Evolutionary conservation across 1,140 invertebrate species (phyloP), one percentile per base, ranked within the genome.

Genomic region (Diabrotica virgifera): DNA sequence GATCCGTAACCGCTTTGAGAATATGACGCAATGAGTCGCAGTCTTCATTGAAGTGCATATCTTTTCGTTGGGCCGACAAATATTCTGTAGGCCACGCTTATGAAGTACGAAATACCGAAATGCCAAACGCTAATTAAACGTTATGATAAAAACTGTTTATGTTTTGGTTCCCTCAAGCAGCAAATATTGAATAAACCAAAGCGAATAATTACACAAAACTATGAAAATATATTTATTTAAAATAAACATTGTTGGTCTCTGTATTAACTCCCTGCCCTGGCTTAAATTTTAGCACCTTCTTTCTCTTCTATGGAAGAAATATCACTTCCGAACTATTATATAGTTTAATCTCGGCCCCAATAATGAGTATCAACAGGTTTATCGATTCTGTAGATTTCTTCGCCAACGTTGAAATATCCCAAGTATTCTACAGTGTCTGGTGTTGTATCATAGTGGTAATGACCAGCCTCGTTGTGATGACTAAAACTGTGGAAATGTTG

Each of bases 401-500:
- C 84, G 35, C 88, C 93, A 14, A 93, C 71, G 73, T 88, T 89
- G 74, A 96, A 94, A 78, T 95, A 97, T 0, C 89, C 95, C 67
- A 92, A 80, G 79, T 96, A 98, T 76, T 93, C 88, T 2, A 90
- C 93, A 36, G 79, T 83, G 11, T 90, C 87, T 0, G 96, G 94
- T 14, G 93, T 94, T 6, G 90, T 93, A 80, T 98, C 96, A 76
- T 90, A 90, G 79, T 98, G 95, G 82, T 97, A 98, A 85, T 98
- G 96, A 5, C 96, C 96, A 65, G 92, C 96, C 82, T 94, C 89
- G 36, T 89, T 90, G 78, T 93, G 89, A 73, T 88, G 80, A 75
- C 92, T 92, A 78, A 92, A 96, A 64, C 93, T 93, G 78, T 98
- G 96, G 77, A 97, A 97, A 82, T 98, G 95, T 79, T 97, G 94